phyloP scores from a whole-genome alignment of 2,888 invertebrate genomes.

The Osmoderma eremita region DNA sequence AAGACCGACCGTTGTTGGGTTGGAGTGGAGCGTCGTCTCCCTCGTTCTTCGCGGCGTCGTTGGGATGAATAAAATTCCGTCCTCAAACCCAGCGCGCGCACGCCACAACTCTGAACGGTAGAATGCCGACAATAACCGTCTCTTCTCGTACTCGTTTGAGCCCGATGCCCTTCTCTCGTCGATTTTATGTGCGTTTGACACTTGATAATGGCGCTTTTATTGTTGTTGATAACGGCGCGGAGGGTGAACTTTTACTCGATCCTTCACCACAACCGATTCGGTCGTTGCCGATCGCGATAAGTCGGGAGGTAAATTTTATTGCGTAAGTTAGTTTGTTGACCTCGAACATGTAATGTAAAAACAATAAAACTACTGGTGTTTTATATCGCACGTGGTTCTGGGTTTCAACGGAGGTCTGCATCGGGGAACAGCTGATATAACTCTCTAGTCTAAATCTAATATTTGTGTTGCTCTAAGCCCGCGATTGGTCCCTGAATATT shows the following conservation, averaged over 20 bases:
- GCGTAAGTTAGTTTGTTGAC: constrained; percentile 35
- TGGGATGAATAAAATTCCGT: constrained; percentile 8
- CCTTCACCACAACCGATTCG: no score
- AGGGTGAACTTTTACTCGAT: neutral
- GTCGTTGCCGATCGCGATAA: constrained; percentile 15
- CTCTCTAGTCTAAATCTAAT: no score
- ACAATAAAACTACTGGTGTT: no score
- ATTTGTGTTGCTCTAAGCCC: no score
- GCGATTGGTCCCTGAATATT: no score
- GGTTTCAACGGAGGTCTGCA: no score
- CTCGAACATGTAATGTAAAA: neutral
- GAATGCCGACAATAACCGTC: constrained; percentile 42
- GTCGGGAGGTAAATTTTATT: constrained; percentile 17
- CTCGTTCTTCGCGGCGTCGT: neutral
- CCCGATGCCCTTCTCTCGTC: constrained; percentile 36
- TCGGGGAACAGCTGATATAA: no score
- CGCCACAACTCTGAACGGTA: neutral
- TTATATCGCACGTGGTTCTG: no score
- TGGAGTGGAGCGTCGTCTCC: neutral
- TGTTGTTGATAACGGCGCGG: constrained; percentile 36
- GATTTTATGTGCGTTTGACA: constrained; percentile 44
- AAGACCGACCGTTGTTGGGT: constrained; percentile 48
- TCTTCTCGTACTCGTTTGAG: constrained; percentile 33
- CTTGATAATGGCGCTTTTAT: constrained; percentile 42
- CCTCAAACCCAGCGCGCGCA: neutral